Evolutionary conservation across 2,113 vertebrate species (phyloP).

Genomic region (Cynoglossus semilaevis): DNA sequence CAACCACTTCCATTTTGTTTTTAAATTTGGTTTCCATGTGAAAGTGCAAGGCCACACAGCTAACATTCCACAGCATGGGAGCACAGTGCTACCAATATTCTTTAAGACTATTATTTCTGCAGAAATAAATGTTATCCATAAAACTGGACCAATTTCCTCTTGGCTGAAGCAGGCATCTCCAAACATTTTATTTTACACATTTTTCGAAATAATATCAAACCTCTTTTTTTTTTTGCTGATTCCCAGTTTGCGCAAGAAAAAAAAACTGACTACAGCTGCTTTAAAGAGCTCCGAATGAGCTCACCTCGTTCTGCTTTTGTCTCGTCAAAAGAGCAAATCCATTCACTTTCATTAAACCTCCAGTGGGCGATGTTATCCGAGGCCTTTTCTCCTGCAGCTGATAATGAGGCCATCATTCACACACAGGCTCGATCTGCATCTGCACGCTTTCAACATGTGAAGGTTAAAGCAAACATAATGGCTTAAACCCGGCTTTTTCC

Average conservation of each 20-base stretch:
- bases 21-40: conserved; percentile 40
- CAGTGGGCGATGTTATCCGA: conserved; percentile 60
- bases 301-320: conserved; percentile 21
- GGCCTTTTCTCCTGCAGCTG: conserved; percentile 40
- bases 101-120: conserved; percentile 5
- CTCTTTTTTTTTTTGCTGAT: conserved; percentile 29
- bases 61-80: conserved; percentile 7
- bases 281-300: conserved; percentile 18
- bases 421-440: conserved; percentile 46
- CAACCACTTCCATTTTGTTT: conserved; percentile 48
- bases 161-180: conserved; percentile 8
- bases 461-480: conserved; percentile 72
- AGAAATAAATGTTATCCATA: conserved; percentile 36
- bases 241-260: conserved; percentile 33
- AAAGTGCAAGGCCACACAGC: conserved; percentile 27
- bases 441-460: conserved; percentile 62
- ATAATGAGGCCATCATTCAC: conserved; percentile 74
- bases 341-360: conserved; percentile 69
- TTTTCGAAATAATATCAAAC: conserved; percentile 39
- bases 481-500: conserved; percentile 37
- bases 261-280: conserved; percentile 19
- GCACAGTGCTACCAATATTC: conserved; percentile 7
- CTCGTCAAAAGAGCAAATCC: conserved; percentile 62
- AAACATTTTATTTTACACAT: conserved; percentile 18
- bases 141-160: conserved; percentile 33